phyloP scores from a whole-genome alignment of 1,140 invertebrate species.

The Zaprionus vittiger region DNA sequence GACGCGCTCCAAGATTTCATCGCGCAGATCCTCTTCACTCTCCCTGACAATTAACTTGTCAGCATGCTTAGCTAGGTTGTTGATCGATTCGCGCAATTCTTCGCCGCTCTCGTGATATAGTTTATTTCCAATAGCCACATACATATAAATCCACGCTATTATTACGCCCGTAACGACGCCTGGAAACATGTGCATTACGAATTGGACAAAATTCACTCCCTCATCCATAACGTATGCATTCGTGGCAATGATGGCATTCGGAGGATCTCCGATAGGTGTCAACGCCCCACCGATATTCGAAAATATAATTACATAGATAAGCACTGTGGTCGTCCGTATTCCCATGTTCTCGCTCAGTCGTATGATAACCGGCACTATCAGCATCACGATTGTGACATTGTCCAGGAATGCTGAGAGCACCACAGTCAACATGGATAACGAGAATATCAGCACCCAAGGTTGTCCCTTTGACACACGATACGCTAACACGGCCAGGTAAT shows the following conservation, averaged over 20 bases:
- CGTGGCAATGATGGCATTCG: constrained; percentile 93
- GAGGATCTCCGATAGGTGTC: constrained; percentile 94
- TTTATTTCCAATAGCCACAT: constrained; percentile 89
- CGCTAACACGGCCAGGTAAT: constrained; percentile 88
- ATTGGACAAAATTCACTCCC: constrained; percentile 91
- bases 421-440: constrained; percentile 91
- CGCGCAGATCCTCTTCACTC: constrained; percentile 90
- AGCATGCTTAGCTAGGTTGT: constrained; percentile 89
- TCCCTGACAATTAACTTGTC: constrained; percentile 89
- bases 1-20: constrained; percentile 88
- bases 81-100: constrained; percentile 92
- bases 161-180: constrained; percentile 88
- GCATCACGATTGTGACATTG: constrained; percentile 93
- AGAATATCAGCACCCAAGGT: constrained; percentile 91
- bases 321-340: constrained; percentile 90
- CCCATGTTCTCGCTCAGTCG: constrained; percentile 93
- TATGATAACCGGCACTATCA: constrained; percentile 94
- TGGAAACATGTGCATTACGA: constrained; percentile 91
- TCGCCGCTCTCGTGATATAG: constrained; percentile 86
- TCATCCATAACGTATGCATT: constrained; percentile 87
- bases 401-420: constrained; percentile 92
- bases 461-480: constrained; percentile 90
- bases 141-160: constrained; percentile 88
- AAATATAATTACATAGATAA: constrained; percentile 91
- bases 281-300: constrained; percentile 94